Evolutionary conservation across 2,888 invertebrate genomes (phyloP).

Genomic region (Nemotelus nigrinus): DNA sequence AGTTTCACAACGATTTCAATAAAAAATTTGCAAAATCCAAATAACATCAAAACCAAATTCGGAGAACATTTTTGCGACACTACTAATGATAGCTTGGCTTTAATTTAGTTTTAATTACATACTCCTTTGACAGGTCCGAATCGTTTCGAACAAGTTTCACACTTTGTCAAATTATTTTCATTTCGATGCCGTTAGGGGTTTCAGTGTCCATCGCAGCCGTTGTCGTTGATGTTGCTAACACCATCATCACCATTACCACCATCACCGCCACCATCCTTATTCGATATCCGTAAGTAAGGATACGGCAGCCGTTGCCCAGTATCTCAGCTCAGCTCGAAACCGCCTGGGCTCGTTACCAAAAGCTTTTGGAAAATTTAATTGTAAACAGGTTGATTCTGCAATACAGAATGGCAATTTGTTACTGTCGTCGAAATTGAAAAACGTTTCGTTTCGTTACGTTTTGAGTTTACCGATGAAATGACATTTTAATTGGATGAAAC

Average conservation of each 20-base stretch:
- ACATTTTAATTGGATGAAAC: too few species aligned
- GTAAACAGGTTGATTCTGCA: neutral
- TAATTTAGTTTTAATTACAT: constrained; percentile 35
- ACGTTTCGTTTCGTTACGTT: neutral
- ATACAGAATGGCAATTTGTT: neutral
- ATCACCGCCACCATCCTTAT: too few species aligned
- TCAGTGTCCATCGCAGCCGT: neutral
- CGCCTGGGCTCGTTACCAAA: neutral
- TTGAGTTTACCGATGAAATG: too few species aligned
- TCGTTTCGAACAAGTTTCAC: constrained; percentile 2
- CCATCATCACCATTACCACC: too few species aligned
- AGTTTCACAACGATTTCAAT: too few species aligned
- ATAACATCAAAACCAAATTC: too few species aligned
- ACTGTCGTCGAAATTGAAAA: neutral
- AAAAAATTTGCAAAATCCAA: too few species aligned
- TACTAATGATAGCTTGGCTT: constrained; percentile 19
- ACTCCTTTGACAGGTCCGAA: constrained; percentile 23
- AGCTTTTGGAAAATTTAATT: neutral
- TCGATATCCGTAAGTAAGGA: too few species aligned
- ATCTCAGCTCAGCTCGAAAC: too few species aligned
- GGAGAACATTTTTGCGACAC: too few species aligned
- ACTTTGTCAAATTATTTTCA: constrained; percentile 20
- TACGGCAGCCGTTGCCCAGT: too few species aligned
- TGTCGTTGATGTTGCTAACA: too few species aligned
- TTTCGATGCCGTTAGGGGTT: neutral